Conservation (phyloP, 2,797 vertebrate species). For the Neomorphus geoffroyi region DNA sequence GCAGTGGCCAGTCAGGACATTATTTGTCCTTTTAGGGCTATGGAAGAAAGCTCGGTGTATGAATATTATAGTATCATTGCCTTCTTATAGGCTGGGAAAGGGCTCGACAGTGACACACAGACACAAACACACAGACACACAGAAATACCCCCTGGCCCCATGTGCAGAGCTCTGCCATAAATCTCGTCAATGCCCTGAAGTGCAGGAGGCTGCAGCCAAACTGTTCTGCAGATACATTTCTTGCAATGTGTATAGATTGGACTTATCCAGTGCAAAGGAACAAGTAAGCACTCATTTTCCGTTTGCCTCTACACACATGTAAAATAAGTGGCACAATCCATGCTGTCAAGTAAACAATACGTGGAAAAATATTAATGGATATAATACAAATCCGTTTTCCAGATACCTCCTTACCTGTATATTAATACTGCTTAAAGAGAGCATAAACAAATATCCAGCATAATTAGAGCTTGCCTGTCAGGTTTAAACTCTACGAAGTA, state of each 20-base stretch:
- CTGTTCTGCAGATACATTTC: background rate
- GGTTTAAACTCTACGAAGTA: background rate
- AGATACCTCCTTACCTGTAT: fast-evolving
- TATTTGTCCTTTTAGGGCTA: background rate
- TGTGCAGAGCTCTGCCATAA: no score
- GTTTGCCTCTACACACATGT: background rate
- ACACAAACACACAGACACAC: background rate
- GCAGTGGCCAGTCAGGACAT: background rate
- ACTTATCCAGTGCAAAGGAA: background rate
- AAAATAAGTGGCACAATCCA: background rate
- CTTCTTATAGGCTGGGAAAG: no score
- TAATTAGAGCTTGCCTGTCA: background rate
- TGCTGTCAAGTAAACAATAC: background rate
- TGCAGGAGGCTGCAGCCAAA: no score
- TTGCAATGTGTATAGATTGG: background rate
- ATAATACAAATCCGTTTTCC: fast-evolving
- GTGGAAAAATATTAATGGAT: background rate
- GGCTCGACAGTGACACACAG: background rate
- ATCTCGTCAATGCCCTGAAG: background rate
- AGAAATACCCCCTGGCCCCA: no score
- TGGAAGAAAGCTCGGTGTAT: background rate
- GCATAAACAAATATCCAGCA: background rate
- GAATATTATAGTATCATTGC: background rate
- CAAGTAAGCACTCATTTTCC: background rate
- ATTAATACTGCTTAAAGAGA: background rate